Evolutionary conservation across 2,888 invertebrate genomes (phyloP), one percentile per base, ranked within the genome.

Genomic region (Ecliptopera silaceata): DNA sequence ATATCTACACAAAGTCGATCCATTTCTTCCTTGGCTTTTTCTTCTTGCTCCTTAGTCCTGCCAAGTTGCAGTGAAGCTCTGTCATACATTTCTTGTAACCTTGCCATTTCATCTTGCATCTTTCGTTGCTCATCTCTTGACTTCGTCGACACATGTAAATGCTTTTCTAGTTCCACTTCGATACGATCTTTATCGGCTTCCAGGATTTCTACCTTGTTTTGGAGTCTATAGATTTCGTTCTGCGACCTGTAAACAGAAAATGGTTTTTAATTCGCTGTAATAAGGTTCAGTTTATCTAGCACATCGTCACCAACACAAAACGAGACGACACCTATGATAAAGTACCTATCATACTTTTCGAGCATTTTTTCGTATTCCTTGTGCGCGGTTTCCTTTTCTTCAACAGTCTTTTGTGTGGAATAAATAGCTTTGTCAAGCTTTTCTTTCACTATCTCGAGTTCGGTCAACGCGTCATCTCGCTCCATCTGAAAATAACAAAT

Each of bases 321-420:
- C 87, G 75, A 84, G 78, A 88, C 87, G 75, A 88, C 86, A 88
- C 72, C 22, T 75, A 77, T 71, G 66, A 77, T 71, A 82, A 76
- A 75, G 82, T 92, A 95, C 95, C 95, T 95, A 90, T 97, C 97
- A 86, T 96, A 97, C 92, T 97, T 97, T 87, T 97, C 97, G 71
- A 97, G 92, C 92, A 97, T 94, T 88, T 97, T 96, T 80, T 97
- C 97, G 81, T 97, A 96, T 88, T 98, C 97, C 88, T 96, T 97
- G 91, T 96, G 96, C 70, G 96, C 94, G 49, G 93, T 94, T 71
- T 97, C 97, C 71, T 96, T 95, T 75, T 98, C 97, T 76, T 97
- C 97, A 66, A 96, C 93, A 18, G 96, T 94, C 85, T 97, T 97
- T 79, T 95, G 96, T 63, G 96, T 93, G 22, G 95, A 93, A 71